Conservation (phyloP, 1,140 invertebrate genomes). For the Liolophura sinensis region DNA sequence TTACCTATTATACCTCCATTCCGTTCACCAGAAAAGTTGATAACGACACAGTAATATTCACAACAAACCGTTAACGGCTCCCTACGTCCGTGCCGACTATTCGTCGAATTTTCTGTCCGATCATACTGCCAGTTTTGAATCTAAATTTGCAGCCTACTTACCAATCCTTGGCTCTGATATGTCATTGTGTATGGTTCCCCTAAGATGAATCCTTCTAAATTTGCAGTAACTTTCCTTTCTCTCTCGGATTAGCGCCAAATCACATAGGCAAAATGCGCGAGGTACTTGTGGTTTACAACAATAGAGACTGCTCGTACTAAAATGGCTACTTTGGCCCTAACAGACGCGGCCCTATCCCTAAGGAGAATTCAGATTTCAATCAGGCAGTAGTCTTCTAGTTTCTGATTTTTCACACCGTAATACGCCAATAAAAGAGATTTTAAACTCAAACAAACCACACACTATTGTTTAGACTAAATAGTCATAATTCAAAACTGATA, state of each 20-base stretch:
- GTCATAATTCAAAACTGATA: not conserved
- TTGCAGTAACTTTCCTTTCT: slow-evolving; percentile 10
- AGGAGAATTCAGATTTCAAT: slow-evolving; percentile 35
- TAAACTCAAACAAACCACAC: not conserved
- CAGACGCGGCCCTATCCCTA: slow-evolving; percentile 37
- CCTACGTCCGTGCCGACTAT: no score
- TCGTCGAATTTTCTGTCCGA: no score
- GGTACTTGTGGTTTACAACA: slow-evolving; percentile 15
- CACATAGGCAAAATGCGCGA: slow-evolving; percentile 16
- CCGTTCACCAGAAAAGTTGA: no score
- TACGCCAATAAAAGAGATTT: not conserved
- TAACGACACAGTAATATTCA: no score
- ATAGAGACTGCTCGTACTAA: slow-evolving; percentile 29
- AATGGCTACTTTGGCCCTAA: slow-evolving; percentile 42
- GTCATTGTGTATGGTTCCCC: slow-evolving; percentile 5
- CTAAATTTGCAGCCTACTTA: no score
- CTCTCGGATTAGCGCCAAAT: slow-evolving; percentile 12
- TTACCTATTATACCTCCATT: no score
- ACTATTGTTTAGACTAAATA: not conserved
- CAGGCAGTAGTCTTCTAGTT: not conserved
- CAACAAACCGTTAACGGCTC: no score
- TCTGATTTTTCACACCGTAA: slow-evolving; percentile 7
- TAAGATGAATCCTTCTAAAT: slow-evolving; percentile 7
- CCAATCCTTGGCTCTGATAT: not conserved
- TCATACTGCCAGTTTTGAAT: no score